These are phyloP conservation scores for Ophioderma brevispina DNA, from an alignment of 35 echinoderm and acorn worm species.

Conservation along the genomic window DNA sequence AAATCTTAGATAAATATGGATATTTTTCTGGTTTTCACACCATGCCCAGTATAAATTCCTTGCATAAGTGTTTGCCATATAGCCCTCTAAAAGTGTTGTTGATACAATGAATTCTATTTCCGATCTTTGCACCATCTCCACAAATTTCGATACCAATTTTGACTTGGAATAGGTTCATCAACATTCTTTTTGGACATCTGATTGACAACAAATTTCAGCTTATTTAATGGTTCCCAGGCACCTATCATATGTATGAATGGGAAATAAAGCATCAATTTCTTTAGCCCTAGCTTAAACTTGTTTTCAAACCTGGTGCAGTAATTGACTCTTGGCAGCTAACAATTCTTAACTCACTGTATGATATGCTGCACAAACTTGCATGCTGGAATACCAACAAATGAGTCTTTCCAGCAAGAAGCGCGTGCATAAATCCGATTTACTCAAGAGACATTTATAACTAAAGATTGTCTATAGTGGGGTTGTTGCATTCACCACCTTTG, in stretches of 20 bases:
- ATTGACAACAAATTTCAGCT: not conserved
- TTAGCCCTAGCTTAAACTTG: not conserved
- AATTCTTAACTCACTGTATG: no score
- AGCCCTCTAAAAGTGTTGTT: not conserved
- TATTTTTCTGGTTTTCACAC: not conserved
- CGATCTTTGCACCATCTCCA: slow-evolving; percentile 9
- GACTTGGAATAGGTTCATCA: not conserved
- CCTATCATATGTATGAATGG: slow-evolving; percentile 14
- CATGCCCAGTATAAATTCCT: not conserved
- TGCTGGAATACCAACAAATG: no score
- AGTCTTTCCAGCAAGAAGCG: no score
- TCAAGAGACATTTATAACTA: no score
- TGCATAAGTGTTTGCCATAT: not conserved
- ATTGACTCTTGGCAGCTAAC: no score
- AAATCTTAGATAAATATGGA: not conserved
- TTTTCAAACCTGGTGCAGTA: no score
- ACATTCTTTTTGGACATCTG: not conserved
- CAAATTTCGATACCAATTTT: slow-evolving; percentile 5
- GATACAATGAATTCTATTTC: not conserved
- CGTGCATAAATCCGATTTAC: no score
- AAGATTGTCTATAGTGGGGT: no score
- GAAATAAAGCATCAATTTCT: not conserved
- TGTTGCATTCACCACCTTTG: no score
- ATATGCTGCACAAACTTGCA: no score
- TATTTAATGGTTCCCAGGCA: not conserved